These are phyloP conservation scores for Cheilosia variabilis DNA, from an alignment of 2,888 invertebrate genomes.

Conservation along the genomic window DNA sequence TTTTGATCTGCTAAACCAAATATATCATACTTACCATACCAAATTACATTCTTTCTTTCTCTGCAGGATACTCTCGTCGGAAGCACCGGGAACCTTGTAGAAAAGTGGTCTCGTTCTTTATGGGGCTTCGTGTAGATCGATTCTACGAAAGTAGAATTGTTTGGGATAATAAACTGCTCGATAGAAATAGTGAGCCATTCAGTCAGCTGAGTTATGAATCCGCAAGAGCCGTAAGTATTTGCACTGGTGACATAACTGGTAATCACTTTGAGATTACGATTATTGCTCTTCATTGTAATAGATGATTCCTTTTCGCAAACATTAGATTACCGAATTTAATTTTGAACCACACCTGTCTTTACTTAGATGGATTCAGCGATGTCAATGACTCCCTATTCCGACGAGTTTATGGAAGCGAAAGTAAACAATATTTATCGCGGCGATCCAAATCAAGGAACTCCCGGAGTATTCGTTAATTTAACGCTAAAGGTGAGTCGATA, in stretches of 20 bases:
- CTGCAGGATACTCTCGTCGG: slow-evolving; percentile 86
- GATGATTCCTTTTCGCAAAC: background rate
- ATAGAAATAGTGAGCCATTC: slow-evolving; percentile 91
- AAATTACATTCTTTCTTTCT: background rate
- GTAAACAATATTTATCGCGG: slow-evolving; percentile 92
- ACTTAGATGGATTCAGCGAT: slow-evolving; percentile 93
- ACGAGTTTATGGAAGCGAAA: slow-evolving; percentile 92
- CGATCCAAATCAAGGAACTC: slow-evolving; percentile 87
- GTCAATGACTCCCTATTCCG: slow-evolving; percentile 95
- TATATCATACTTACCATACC: background rate
- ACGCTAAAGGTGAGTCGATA: slow-evolving; percentile 87
- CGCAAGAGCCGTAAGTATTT: slow-evolving; percentile 90
- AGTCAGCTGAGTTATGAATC: slow-evolving; percentile 93
- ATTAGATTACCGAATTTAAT: background rate
- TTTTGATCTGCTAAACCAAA: background rate
- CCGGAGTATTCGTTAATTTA: slow-evolving; percentile 92
- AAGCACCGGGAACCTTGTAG: slow-evolving; percentile 91
- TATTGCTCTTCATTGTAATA: background rate
- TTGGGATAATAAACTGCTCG: slow-evolving; percentile 90
- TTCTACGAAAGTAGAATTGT: slow-evolving; percentile 91
- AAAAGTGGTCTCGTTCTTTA: slow-evolving; percentile 90
- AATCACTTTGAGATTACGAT: background rate
- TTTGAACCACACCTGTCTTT: background rate
- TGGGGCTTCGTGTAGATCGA: slow-evolving; percentile 92
- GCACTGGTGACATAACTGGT: background rate